A percentile compares a stretch with the other conserved stretches of the same genome.
Evolutionary conservation across 2,113 vertebrate genomes (phyloP).

Genomic region (Rafetus swinhoei): DNA sequence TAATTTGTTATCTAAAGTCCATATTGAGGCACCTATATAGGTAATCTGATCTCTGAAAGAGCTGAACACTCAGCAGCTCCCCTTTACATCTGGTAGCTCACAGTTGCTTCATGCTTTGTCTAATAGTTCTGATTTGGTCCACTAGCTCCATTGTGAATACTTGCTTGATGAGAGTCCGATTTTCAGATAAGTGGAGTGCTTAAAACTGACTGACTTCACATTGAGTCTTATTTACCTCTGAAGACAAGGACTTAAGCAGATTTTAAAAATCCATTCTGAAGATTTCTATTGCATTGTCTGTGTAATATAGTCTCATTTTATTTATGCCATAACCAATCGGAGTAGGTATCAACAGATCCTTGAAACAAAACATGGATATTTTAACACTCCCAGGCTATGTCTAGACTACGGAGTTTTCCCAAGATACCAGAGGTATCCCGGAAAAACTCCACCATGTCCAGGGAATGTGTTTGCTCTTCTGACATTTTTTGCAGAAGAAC

Average conservation of each 20-base stretch:
- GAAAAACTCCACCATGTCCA: too few relatives aligned
- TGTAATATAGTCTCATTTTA: background rate
- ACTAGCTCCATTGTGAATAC: background rate
- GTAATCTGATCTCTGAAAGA: background rate
- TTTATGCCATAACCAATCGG: background rate
- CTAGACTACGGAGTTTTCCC: too few relatives aligned
- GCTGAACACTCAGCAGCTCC: background rate
- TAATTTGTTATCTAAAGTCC: background rate
- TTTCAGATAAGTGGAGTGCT: background rate
- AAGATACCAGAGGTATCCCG: too few relatives aligned
- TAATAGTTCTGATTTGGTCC: background rate
- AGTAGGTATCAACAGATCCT: background rate
- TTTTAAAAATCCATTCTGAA: background rate
- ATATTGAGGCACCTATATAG: background rate
- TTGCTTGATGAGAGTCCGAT: background rate
- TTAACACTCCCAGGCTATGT: background rate
- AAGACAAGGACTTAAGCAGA: background rate
- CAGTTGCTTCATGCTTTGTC: background rate
- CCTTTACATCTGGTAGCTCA: background rate
- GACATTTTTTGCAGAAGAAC: too few relatives aligned
- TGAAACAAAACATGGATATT: background rate
- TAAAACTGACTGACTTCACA: background rate
- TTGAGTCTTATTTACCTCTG: background rate
- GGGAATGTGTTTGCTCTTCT: too few relatives aligned
- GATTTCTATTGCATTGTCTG: background rate